Percentiles rank a stretch among this genome's conserved stretches.
These are phyloP conservation scores for Babylonia areolata DNA, from an alignment of 1,140 invertebrate genomes.

Conservation along the genomic window DNA sequence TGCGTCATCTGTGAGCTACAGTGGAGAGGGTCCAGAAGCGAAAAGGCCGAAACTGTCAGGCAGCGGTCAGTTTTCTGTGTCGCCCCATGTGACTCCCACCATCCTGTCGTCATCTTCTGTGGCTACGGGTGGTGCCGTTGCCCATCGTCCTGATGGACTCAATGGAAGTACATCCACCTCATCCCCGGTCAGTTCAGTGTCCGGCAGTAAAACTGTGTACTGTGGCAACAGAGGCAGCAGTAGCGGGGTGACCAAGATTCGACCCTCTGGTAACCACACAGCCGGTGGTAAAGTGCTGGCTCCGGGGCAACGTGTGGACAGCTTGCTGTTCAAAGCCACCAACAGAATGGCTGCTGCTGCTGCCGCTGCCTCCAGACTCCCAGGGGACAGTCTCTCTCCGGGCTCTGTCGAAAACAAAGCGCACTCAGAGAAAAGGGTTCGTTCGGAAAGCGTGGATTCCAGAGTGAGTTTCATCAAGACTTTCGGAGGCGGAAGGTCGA, in stretches of 20 bases:
- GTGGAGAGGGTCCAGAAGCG: not conserved
- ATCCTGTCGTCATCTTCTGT: conserved; percentile 27
- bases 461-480: conserved; percentile 32
- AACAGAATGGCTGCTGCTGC: conserved; percentile 8
- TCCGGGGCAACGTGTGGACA: conserved; percentile 30
- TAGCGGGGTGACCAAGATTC: not conserved
- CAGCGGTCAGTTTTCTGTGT: not conserved
- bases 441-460: conserved; percentile 1
- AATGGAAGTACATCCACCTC: not conserved
- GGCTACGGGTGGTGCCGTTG: not conserved
- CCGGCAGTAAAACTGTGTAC: not conserved
- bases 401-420: not conserved
- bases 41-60: not conserved
- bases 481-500: conserved; percentile 16
- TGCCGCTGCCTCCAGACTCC: not conserved
- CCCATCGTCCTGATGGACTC: not conserved
- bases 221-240: not conserved
- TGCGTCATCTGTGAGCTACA: not conserved
- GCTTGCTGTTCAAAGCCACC: conserved; percentile 26
- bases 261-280: not conserved
- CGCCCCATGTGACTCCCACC: conserved; percentile 21
- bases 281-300: not conserved
- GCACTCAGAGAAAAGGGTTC: not conserved
- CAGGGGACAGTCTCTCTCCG: not conserved
- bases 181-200: not conserved